Evolutionary conservation across 2,797 vertebrate genomes (phyloP), one percentile per base, ranked within the genome.

Genomic region (Lacerta viridis): DNA sequence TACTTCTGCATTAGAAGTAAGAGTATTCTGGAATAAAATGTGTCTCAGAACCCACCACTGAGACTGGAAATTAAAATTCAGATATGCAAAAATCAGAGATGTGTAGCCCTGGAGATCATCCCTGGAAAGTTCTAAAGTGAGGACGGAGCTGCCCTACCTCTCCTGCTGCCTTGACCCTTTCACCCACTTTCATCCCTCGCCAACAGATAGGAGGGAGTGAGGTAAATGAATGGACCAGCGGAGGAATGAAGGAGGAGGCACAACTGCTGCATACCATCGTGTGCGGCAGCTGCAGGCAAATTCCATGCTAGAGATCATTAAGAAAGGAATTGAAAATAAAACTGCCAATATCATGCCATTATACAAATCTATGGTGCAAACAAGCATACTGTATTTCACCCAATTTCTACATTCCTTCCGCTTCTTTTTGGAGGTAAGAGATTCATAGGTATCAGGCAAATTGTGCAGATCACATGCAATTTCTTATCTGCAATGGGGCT

Each of bases 11-110:
- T 43, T 46, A 43, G 4, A 77, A 36, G 25, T 25, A 76, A 27
- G 61, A 20, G 18, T 50, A 68, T 86, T n/a, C 29, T 75, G 25
- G 64, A 69, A 78, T 77, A 78, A 86, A 86, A 86, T 50, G 64
- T 43, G 20, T 79, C 84, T n/a, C 76, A 50, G n/a, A 50, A 79
- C 79, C 41, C 41, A 69, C 8, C 11, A 46, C 64, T 77, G 27
- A 75, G 25, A 3, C 18, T 71, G 33, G 11, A 59, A 27, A 75
- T 25, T 36, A 13, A 84, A 74, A 84, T 18, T 46, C 75, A 39
- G 41, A 29, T 23, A 43, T 3, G 43, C 36, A 41, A 2, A 55
- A n/a, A 69, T 46, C 13, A 83, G 17, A 75, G 77, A 55, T 39
- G 4, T 18, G 39, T 7, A 15, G 61, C 59, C 25, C 33, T 59